A percentile compares a stretch with the other conserved stretches of the same genome.
Evolutionary conservation across 2,888 invertebrate genomes (phyloP).

Genomic region (Sphaeridia pumilis): DNA sequence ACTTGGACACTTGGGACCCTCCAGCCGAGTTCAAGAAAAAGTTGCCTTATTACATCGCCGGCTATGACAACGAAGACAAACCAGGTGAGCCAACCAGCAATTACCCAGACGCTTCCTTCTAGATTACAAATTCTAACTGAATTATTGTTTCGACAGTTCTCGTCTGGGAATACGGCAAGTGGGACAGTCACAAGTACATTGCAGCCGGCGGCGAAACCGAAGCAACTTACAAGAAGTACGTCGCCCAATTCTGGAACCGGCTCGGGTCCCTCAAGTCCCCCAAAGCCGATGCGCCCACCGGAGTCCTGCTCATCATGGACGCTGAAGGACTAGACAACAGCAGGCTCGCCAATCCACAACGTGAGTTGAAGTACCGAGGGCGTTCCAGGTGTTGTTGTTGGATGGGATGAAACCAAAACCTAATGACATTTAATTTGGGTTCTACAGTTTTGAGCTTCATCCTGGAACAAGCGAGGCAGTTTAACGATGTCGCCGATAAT

Average conservation of each 20-base stretch:
- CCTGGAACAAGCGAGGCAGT: not conserved
- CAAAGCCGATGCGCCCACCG: not conserved
- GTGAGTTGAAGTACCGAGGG: not conserved
- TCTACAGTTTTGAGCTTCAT: not conserved
- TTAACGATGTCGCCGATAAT: not conserved
- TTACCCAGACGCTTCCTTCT: not conserved
- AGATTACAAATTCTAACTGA: not conserved
- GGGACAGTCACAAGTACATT: constrained; percentile 2
- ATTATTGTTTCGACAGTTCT: not conserved
- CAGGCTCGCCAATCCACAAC: not conserved
- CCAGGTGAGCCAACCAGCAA: not conserved
- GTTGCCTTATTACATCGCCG: not conserved
- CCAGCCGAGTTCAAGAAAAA: not conserved
- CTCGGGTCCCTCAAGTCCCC: not conserved
- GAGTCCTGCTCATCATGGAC: not conserved
- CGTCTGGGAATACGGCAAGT: not conserved
- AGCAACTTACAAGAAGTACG: not conserved
- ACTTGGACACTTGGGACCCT: not conserved
- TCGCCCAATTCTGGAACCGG: constrained; percentile 1
- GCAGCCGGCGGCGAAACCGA: not conserved
- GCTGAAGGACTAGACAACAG: not conserved
- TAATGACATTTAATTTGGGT: not conserved
- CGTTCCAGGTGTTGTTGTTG: no score
- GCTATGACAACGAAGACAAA: not conserved
- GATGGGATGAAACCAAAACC: not conserved